A percentile compares a stretch with the other conserved stretches of the same genome.
Conservation (phyloP, 2,113 vertebrate genomes). For the Rhea pennata region DNA sequence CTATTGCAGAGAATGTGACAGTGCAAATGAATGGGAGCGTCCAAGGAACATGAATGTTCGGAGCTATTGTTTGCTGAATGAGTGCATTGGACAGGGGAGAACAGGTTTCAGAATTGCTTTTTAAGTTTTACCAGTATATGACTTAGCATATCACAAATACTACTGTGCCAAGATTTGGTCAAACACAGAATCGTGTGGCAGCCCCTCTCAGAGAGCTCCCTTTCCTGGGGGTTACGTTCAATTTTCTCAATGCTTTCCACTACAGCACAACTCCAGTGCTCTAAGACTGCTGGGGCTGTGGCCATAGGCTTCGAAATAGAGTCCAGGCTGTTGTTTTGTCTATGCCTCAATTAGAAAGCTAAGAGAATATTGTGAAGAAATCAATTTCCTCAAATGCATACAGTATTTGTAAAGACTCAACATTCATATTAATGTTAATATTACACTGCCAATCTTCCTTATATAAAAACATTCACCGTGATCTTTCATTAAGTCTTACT, state of each 20-base stretch:
- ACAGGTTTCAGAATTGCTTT: background rate
- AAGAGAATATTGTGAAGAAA: background rate
- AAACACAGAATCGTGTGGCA: background rate
- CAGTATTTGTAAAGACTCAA: background rate
- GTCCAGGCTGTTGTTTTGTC: background rate
- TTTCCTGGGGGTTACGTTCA: background rate
- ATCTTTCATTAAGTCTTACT: background rate
- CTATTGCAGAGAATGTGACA: background rate
- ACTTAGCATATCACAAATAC: background rate
- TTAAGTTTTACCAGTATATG: background rate
- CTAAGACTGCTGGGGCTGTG: background rate
- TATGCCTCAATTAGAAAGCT: background rate
- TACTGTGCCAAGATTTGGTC: background rate
- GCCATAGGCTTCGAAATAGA: background rate
- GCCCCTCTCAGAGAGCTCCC: background rate
- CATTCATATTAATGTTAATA: background rate
- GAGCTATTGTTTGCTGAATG: background rate
- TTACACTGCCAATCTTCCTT: background rate
- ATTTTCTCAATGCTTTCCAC: fast-evolving
- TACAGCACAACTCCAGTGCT: background rate
- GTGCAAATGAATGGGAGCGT: fast-evolving
- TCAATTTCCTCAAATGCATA: background rate
- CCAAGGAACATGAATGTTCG: background rate
- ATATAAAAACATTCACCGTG: background rate
- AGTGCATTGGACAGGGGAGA: background rate